Percentiles rank a stretch among this genome's conserved stretches.
Evolutionary conservation across 2,113 vertebrate genomes (phyloP).

Genomic region (Pontoporia blainvillei): DNA sequence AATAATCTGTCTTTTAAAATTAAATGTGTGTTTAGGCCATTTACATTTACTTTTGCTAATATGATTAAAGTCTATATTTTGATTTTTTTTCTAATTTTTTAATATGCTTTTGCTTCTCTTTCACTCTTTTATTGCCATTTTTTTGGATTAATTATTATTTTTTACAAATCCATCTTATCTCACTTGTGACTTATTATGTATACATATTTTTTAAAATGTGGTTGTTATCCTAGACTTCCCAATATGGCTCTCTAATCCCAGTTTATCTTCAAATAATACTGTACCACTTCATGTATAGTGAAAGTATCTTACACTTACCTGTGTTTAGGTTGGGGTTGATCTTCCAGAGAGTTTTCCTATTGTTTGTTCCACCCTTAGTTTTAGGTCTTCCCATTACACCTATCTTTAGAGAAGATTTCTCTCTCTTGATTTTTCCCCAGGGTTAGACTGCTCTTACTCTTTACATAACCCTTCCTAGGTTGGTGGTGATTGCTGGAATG

Average conservation of each 20-base stretch:
- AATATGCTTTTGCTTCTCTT: neutral
- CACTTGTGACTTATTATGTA: neutral
- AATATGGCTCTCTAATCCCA: neutral
- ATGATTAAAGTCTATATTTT: neutral
- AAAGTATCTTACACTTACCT: neutral
- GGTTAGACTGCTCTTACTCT: neutral
- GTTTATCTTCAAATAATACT: neutral
- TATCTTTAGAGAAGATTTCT: neutral
- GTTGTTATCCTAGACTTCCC: neutral
- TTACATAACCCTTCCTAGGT: neutral
- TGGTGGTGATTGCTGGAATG: neutral
- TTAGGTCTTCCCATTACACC: neutral
- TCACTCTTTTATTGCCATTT: neutral
- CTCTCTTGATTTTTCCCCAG: neutral
- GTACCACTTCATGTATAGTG: neutral
- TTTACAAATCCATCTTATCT: neutral
- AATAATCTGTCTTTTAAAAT: neutral
- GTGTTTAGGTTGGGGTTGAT: neutral
- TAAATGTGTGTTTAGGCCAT: neutral
- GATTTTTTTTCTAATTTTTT: neutral
- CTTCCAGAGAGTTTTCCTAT: neutral
- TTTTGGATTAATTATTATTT: neutral
- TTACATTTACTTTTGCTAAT: neutral
- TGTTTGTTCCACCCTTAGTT: neutral
- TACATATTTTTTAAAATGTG: neutral